Conservation (phyloP, 2,888 invertebrate genomes). For the Tinea pellionella region DNA sequence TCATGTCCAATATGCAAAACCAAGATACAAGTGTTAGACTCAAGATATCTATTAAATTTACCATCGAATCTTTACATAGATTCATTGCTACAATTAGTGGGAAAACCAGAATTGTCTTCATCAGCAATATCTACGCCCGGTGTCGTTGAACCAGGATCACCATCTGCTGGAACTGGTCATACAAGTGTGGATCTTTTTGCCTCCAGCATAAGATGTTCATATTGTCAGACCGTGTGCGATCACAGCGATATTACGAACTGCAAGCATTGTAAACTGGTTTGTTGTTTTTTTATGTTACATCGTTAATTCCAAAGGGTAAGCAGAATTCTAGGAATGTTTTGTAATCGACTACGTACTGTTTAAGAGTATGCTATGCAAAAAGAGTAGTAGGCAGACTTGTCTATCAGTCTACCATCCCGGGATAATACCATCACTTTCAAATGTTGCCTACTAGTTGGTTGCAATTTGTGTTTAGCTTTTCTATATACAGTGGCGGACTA, state of each 20-base stretch:
- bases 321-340: not conserved
- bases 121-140: not conserved
- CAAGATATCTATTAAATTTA: slow-evolving; percentile 63
- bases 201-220: slow-evolving; percentile 37
- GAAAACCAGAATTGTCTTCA: slow-evolving; percentile 22
- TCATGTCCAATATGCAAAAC: slow-evolving; percentile 73
- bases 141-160: not conserved
- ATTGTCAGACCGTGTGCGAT: slow-evolving; percentile 49
- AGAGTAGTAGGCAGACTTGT: too few species aligned
- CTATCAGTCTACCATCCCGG: too few species aligned
- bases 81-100: slow-evolving; percentile 66
- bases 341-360: not conserved
- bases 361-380: too few species aligned
- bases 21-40: slow-evolving; percentile 50
- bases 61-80: slow-evolving; percentile 78
- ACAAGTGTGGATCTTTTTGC: slow-evolving; percentile 43
- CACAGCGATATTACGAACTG: slow-evolving; percentile 44
- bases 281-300: slow-evolving; percentile 16
- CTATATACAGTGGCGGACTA: too few species aligned
- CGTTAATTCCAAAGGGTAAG: not conserved
- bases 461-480: too few species aligned
- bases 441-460: too few species aligned
- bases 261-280: slow-evolving; percentile 73
- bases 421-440: too few species aligned
- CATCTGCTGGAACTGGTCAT: slow-evolving; percentile 5